Evolutionary conservation across 64 coral and sea anemone genomes (phyloP), one percentile per base, ranked within the genome.

Genomic region (Stichodactyla helianthus): DNA sequence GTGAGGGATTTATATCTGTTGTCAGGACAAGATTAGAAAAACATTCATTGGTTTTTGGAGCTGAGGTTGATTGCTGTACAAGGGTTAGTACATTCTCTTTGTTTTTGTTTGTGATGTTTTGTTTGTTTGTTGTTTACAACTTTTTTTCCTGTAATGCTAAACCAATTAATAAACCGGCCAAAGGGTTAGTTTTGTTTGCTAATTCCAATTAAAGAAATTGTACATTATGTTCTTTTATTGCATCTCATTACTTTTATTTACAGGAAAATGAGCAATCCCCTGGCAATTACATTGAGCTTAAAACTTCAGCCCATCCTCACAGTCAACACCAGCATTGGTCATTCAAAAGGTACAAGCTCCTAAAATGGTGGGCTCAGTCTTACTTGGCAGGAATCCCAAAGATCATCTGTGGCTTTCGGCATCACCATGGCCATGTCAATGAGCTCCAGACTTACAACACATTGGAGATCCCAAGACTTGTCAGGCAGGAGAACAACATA

Each of bases 321-420:
- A 92, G 89, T 17, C 87, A 92, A 54, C 77, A 94, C 31, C 93
- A 92, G 23, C 85, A 86, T 51, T 88, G 88, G 85, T 93, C 79
- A 50, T 95, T 99, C 82, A 92, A 93, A 82, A 86, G 97, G 61
- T 95, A 93, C 93, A 99, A 99, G 64, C 63, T 99, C 10, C 88
- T 99, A 20, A 99, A 99, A 58, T 99, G 93, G 90, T 99, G 97
- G 97, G 93, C 97, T 20, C 97, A 99, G 81, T 99, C 97, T 10
- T 99, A 90, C 52, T 88, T 99, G 15, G 97, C 97, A 19, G 97
- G 97, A 15, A 82, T 99, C 8, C 97, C 97, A 52, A 99, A 99
- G 82, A 90, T 99, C 59, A 90, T 99, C 12, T 94, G 93, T 54
- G 97, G 97, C 20, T 95, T 88, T 86, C 90, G 93, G 55, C 67